Evolutionary conservation across 2,888 invertebrate species (phyloP).

Genomic region (Agrochola lota): DNA sequence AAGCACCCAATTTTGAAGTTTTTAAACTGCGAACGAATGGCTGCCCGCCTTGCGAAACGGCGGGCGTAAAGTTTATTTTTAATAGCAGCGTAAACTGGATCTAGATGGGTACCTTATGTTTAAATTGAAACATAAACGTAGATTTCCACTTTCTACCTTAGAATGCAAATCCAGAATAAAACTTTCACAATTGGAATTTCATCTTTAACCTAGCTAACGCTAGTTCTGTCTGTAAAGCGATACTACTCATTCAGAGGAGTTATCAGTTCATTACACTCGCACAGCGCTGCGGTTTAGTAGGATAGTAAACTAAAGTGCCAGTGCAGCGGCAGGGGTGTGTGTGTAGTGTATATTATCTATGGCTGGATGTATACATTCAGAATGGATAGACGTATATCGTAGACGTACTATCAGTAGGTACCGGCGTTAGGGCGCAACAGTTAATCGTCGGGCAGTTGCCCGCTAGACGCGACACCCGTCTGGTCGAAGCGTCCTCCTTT

Average conservation of each 20-base stretch:
- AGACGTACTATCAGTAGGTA: too few relatives aligned
- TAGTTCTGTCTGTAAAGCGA: not conserved
- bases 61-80: slow-evolving; percentile 74
- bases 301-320: not conserved
- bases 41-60: slow-evolving; percentile 51
- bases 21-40: slow-evolving; percentile 74
- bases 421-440: too few relatives aligned
- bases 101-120: slow-evolving; percentile 2
- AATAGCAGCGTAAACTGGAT: slow-evolving; percentile 68
- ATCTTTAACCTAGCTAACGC: not conserved
- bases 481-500: too few relatives aligned
- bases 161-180: not conserved
- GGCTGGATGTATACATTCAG: not conserved
- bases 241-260: not conserved
- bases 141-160: not conserved
- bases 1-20: slow-evolving; percentile 81
- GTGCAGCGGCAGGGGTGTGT: not conserved
- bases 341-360: not conserved
- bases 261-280: not conserved
- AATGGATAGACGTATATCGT: too few relatives aligned
- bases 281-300: not conserved
- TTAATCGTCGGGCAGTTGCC: too few relatives aligned
- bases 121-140: slow-evolving; percentile 1
- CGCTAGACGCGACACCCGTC: too few relatives aligned
- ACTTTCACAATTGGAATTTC: not conserved